phyloP scores from a whole-genome alignment of 2,888 invertebrate genomes.

The Galerucella nymphaeae region DNA sequence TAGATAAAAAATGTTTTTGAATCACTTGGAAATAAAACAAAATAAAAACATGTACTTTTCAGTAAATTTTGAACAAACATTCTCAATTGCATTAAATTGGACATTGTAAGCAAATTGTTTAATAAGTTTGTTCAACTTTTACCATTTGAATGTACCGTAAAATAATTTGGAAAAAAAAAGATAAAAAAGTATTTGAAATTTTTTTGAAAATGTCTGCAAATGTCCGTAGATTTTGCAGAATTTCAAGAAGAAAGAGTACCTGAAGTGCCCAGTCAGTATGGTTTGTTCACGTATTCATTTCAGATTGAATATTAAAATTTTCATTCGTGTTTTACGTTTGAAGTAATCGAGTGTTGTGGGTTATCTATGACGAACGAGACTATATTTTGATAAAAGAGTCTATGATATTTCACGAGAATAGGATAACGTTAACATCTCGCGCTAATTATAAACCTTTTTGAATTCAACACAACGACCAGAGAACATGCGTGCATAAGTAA shows the following conservation, averaged over 20 bases:
- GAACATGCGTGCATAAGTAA: no score
- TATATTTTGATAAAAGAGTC: no score
- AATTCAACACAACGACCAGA: no score
- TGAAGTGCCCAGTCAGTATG: constrained; percentile 3
- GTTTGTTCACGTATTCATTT: no score
- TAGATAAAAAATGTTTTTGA: neutral
- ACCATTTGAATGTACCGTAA: neutral
- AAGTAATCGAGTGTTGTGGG: no score
- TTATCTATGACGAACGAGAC: no score
- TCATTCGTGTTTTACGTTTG: no score
- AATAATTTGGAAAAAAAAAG: neutral
- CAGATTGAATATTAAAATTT: no score
- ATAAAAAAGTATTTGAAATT: neutral
- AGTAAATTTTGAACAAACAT: neutral
- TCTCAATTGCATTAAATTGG: neutral
- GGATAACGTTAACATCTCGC: no score
- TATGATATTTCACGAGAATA: no score
- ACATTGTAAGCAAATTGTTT: neutral
- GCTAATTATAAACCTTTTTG: no score
- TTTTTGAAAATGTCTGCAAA: neutral
- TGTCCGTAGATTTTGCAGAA: constrained; percentile 1
- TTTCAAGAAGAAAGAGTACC: constrained; percentile 30
- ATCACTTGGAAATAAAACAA: neutral
- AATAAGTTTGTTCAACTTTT: neutral
- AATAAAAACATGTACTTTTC: neutral